These are phyloP conservation scores for Stenotaenia linearis DNA, from an alignment of 2,888 invertebrate species.

Conservation along the genomic window DNA sequence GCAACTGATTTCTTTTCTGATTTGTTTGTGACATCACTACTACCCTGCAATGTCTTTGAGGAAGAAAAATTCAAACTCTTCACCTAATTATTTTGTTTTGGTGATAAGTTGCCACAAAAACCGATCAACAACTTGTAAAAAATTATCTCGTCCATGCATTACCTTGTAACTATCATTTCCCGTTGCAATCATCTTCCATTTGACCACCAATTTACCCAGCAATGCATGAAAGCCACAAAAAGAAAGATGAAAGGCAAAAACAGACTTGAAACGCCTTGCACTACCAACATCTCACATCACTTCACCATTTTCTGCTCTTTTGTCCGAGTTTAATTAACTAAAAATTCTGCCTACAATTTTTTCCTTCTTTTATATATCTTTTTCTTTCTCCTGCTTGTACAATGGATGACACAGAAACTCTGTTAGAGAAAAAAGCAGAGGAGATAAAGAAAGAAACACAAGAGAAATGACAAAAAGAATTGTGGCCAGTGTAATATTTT, in stretches of 20 bases:
- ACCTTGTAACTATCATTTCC: neutral
- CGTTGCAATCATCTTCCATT: neutral
- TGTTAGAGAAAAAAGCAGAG: neutral
- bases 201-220: neutral
- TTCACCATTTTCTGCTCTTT: constrained; percentile 15
- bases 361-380: neutral
- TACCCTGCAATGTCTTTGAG: no score
- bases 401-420: constrained; percentile 10
- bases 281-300: constrained; percentile 8
- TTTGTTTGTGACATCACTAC: no score
- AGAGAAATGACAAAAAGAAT: constrained; percentile 8
- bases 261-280: neutral
- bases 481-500: constrained; percentile 7
- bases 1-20: no score
- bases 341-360: constrained; percentile 12
- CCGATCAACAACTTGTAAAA: no score
- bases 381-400: neutral
- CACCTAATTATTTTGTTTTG: no score
- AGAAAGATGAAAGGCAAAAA: neutral
- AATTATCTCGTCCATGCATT: neutral
- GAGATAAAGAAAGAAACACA: neutral
- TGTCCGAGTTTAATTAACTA: constrained; percentile 24
- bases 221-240: neutral
- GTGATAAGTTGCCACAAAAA: no score
- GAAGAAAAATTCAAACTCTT: no score